Evolutionary conservation across 2,888 invertebrate species (phyloP).

Genomic region (Ectemnius continuus): DNA sequence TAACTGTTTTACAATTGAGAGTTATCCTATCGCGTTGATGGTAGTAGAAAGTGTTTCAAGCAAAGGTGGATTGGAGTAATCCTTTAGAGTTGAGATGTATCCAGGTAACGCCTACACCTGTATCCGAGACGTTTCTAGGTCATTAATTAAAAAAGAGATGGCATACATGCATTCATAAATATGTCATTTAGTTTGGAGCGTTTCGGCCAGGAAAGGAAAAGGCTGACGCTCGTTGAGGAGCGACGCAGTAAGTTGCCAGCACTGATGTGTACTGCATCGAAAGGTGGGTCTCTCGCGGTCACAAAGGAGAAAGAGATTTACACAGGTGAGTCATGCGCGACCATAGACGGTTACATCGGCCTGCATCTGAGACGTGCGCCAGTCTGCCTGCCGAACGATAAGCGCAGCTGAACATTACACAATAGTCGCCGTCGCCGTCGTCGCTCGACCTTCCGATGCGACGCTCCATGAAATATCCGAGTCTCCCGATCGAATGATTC

Average conservation of each 20-base stretch:
- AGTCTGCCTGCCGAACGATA: conserved; percentile 36
- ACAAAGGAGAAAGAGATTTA: no score
- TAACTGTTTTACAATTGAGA: not conserved
- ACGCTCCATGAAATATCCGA: conserved; percentile 15
- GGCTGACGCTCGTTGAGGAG: no score
- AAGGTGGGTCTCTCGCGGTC: no score
- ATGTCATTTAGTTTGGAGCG: not conserved
- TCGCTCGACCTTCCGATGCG: not conserved
- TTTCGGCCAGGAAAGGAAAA: no score
- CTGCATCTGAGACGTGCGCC: conserved; percentile 15
- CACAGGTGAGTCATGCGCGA: conserved; percentile 48
- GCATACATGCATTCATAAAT: not conserved
- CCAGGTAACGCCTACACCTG: no score
- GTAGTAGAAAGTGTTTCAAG: no score
- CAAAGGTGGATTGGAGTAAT: no score
- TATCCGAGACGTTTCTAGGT: no score
- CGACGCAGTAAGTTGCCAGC: conserved; percentile 12
- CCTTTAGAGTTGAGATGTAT: no score
- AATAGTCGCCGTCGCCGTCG: not conserved
- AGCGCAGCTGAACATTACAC: conserved; percentile 8
- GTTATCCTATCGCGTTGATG: no score
- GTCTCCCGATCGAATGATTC: conserved; percentile 42
- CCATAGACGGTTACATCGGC: conserved; percentile 24
- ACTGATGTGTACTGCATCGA: conserved; percentile 5
- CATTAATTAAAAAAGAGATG: no score